phyloP scores from a whole-genome alignment of 1,140 invertebrate species.

The Battus philenor region DNA sequence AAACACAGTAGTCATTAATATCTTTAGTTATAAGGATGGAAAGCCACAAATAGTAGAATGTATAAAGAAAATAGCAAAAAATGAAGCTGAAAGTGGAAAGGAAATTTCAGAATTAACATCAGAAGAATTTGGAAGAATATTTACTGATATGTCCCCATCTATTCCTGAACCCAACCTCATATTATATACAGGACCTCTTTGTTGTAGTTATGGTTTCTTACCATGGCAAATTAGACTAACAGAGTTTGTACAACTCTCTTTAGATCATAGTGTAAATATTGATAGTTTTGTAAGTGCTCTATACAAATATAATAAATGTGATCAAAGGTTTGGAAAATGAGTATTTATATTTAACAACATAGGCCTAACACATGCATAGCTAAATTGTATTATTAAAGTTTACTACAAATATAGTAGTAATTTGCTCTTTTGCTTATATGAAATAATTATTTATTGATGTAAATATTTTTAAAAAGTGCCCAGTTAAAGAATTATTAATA shows the following conservation, averaged over 20 bases:
- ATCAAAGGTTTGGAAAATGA: conserved; percentile 81
- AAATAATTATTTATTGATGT: no score
- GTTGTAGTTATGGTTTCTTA: conserved; percentile 79
- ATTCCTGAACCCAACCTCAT: conserved; percentile 82
- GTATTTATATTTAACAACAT: conserved; percentile 11
- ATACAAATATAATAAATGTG: conserved; percentile 78
- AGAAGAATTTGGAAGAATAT: conserved; percentile 70
- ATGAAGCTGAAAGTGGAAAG: conserved; percentile 28
- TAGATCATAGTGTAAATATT: conserved; percentile 74
- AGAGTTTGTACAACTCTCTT: conserved; percentile 80
- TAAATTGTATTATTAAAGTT: conserved; percentile 18
- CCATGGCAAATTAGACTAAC: conserved; percentile 84
- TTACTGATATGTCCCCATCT: conserved; percentile 63
- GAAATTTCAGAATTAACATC: conserved; percentile 43
- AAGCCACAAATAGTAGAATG: conserved; percentile 73
- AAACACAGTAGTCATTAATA: conserved; percentile 66
- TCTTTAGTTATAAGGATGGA: conserved; percentile 73
- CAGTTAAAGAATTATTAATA: no score
- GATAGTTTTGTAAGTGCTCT: conserved; percentile 77
- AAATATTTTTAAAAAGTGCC: no score
- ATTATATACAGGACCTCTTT: conserved; percentile 78
- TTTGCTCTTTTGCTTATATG: conserved; percentile 8
- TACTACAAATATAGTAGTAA: conserved; percentile 4
- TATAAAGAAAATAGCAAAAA: conserved; percentile 49
- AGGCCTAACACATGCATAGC: conserved; percentile 38